Percentiles rank a stretch among this genome's conserved stretches.
Conservation (phyloP, 2,888 invertebrate genomes). For the Drosophila neotestacea region DNA sequence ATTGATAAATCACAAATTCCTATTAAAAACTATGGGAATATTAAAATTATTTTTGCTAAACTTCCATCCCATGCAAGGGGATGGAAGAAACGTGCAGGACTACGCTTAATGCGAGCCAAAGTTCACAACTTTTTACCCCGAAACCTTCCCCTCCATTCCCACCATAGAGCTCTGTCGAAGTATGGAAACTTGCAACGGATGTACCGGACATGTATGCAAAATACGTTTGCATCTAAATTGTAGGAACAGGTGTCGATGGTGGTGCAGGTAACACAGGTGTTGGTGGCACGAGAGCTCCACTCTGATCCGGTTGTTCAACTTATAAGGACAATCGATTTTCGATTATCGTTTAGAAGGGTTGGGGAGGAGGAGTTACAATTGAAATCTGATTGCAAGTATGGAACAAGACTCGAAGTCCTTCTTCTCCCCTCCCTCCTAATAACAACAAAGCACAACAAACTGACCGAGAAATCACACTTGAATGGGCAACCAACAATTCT, state of each 20-base stretch:
- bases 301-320: constrained; percentile 42
- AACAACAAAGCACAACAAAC: constrained; percentile 32
- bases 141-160: background rate
- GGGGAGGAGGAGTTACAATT: constrained; percentile 38
- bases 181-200: constrained; percentile 41
- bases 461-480: constrained; percentile 22
- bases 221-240: constrained; percentile 50
- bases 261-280: constrained; percentile 14
- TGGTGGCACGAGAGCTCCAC: constrained; percentile 8
- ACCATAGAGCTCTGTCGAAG: background rate
- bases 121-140: constrained; percentile 35
- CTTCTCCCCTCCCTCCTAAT: background rate
- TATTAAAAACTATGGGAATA: background rate
- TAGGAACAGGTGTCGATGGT: constrained; percentile 11
- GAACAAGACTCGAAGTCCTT: constrained; percentile 23
- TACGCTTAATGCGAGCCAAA: constrained; percentile 48
- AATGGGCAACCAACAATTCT: constrained; percentile 13
- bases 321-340: constrained; percentile 67
- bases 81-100: background rate
- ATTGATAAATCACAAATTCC: background rate
- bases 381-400: constrained; percentile 41
- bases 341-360: constrained; percentile 48
- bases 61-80: background rate
- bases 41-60: background rate
- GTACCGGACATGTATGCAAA: constrained; percentile 52